phyloP scores from a whole-genome alignment of 2,113 vertebrate genomes.

The Sula dactylatra region DNA sequence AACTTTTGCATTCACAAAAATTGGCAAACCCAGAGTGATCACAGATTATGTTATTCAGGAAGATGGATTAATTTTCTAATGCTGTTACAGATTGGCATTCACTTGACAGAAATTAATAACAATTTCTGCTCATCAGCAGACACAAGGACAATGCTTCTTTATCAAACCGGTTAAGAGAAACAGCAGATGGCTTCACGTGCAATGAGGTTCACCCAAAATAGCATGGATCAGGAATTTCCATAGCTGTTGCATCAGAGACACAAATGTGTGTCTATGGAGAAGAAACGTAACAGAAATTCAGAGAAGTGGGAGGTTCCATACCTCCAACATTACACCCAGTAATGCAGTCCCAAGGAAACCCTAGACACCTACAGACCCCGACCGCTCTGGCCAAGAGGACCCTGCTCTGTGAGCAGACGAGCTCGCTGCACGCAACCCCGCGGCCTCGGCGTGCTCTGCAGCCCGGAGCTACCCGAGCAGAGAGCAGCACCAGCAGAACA shows the following conservation, averaged over 20 bases:
- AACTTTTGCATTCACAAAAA: not conserved
- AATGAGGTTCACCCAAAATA: not conserved
- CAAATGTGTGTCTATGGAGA: not conserved
- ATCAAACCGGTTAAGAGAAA: not conserved
- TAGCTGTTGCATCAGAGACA: not conserved
- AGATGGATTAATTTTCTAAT: not conserved
- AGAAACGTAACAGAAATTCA: not conserved
- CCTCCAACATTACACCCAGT: too few species aligned
- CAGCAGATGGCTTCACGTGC: not conserved
- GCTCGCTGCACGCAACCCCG: not conserved
- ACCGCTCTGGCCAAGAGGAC: not conserved
- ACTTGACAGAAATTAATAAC: not conserved
- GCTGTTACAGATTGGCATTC: not conserved
- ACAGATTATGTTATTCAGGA: not conserved
- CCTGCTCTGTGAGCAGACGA: not conserved
- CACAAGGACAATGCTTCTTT: not conserved
- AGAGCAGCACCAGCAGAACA: fast-evolving
- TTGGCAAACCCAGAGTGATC: not conserved
- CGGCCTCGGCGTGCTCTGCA: not conserved
- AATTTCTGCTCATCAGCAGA: not conserved
- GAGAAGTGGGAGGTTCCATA: not conserved
- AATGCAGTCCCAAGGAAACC: not conserved
- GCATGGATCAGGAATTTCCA: not conserved
- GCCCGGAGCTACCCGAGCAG: not conserved
- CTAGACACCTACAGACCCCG: not conserved